These are phyloP conservation scores for Tetragnatha montana DNA, from an alignment of 2,888 invertebrate species.

Conservation along the genomic window DNA sequence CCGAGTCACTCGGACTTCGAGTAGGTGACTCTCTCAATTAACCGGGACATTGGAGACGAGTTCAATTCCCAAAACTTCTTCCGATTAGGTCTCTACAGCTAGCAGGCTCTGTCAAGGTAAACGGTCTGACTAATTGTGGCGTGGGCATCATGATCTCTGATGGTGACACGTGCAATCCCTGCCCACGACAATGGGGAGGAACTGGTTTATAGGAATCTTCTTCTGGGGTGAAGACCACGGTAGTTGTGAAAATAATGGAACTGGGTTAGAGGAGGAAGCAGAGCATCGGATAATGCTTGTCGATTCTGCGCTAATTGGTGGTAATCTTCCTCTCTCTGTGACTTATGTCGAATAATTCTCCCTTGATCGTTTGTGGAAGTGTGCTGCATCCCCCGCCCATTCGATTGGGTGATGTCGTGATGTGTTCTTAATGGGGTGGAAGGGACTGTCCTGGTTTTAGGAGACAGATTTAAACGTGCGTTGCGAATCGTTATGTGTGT, in stretches of 20 bases:
- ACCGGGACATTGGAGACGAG: background rate
- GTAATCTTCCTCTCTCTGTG: background rate
- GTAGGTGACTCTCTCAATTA: background rate
- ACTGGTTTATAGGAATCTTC: background rate
- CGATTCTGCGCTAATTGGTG: background rate
- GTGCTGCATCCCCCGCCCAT: background rate
- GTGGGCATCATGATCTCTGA: background rate
- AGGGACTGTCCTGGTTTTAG: too few species aligned
- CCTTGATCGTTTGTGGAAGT: background rate
- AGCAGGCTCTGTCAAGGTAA: background rate
- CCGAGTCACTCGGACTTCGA: background rate
- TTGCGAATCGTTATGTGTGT: too few species aligned
- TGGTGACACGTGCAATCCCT: background rate
- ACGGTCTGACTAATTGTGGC: background rate
- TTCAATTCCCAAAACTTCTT: background rate
- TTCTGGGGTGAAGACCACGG: background rate
- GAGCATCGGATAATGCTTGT: background rate
- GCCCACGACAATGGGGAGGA: background rate
- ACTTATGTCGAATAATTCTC: background rate
- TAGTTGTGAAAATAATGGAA: background rate
- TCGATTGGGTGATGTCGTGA: background rate
- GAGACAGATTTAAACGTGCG: too few species aligned
- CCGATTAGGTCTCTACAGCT: background rate
- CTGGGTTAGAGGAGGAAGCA: background rate
- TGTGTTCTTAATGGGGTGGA: too few species aligned